These are phyloP conservation scores for Sakesphorus luctuosus DNA, from an alignment of 2,113 vertebrate species.

Conservation along the genomic window DNA sequence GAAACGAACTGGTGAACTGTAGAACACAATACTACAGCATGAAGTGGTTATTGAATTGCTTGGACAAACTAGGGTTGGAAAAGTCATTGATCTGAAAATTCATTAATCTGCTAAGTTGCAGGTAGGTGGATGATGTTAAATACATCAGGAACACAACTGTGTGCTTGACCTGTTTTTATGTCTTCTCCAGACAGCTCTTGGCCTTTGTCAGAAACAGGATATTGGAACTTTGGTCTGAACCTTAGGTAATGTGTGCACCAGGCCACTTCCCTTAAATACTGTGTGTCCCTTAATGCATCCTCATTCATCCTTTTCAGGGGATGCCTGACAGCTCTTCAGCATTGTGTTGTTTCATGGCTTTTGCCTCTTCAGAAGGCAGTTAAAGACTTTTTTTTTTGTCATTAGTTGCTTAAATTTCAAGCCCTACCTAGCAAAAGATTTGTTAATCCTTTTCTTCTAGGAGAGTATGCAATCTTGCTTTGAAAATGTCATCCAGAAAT, in stretches of 20 bases:
- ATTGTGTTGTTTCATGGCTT: background rate
- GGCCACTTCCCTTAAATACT: background rate
- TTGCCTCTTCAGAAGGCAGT: background rate
- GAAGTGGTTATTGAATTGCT: background rate
- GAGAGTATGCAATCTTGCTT: background rate
- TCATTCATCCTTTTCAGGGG: background rate
- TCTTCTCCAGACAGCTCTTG: background rate
- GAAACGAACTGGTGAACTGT: background rate
- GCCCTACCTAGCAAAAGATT: background rate
- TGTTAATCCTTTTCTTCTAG: background rate
- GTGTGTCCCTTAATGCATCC: background rate
- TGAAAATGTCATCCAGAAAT: background rate
- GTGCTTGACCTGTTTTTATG: background rate
- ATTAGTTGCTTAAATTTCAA: background rate
- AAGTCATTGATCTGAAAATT: background rate
- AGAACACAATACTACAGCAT: background rate
- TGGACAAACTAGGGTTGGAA: background rate
- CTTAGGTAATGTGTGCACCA: background rate
- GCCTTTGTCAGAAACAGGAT: background rate
- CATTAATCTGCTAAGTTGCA: background rate
- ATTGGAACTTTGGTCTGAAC: background rate
- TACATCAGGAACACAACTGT: background rate
- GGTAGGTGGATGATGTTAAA: background rate
- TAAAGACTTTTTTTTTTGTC: background rate
- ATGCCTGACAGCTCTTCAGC: background rate